Evolutionary conservation across 2,113 vertebrate species (phyloP).

Genomic region (Nibea albiflora): DNA sequence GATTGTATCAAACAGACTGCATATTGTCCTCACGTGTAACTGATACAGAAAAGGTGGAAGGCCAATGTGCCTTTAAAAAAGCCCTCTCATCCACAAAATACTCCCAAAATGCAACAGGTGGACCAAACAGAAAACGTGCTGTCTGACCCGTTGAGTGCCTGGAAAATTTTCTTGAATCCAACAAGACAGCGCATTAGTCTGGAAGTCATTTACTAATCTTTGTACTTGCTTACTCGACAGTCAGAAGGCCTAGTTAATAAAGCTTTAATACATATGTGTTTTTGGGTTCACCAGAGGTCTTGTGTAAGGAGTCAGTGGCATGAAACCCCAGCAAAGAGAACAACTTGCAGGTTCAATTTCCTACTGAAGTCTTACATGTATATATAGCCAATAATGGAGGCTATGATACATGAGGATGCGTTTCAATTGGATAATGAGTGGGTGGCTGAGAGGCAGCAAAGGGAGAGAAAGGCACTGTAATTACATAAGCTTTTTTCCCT

Average conservation of each 20-base stretch:
- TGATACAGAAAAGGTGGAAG: constrained; percentile 61
- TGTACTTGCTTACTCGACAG: constrained; percentile 41
- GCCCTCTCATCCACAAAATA: constrained; percentile 27
- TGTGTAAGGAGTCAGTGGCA: constrained; percentile 26
- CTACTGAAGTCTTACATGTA: constrained; percentile 59
- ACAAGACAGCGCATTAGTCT: constrained; percentile 4
- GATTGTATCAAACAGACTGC: constrained; percentile 71
- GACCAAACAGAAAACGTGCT: constrained; percentile 6
- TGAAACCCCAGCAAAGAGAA: constrained; percentile 45
- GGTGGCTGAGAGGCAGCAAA: constrained; percentile 76
- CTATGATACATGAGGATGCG: constrained; percentile 69
- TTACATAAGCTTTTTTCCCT: constrained; percentile 70
- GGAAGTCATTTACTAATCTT: constrained; percentile 54
- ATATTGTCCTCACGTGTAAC: constrained; percentile 73
- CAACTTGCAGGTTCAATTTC: constrained; percentile 36
- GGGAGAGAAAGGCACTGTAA: constrained; percentile 80
- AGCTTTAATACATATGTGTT: constrained; percentile 9
- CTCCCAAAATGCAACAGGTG: constrained; percentile 42
- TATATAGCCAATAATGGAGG: constrained; percentile 75
- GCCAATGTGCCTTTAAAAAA: constrained; percentile 41
- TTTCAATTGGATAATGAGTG: constrained; percentile 83
- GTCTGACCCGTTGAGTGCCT: constrained; percentile 14
- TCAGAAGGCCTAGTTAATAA: not conserved
- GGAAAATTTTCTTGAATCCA: not conserved
- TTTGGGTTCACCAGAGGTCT: constrained; percentile 43